Evolutionary conservation across 2,113 vertebrate genomes (phyloP).

Genomic region (Ia io): DNA sequence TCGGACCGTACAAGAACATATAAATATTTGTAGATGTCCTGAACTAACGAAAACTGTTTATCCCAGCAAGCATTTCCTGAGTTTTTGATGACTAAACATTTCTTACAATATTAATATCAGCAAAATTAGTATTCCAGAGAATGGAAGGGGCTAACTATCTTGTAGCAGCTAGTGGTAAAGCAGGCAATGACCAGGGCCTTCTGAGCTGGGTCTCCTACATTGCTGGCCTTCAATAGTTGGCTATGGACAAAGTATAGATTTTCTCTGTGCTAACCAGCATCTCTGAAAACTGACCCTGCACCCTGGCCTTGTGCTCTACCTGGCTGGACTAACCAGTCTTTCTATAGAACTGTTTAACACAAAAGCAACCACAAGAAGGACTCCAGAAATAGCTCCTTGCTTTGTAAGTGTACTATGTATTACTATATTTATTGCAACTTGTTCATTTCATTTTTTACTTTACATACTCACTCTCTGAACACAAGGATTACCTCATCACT

Average conservation of each 20-base stretch:
- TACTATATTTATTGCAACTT: background rate
- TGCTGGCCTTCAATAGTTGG: background rate
- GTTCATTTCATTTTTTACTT: constrained; percentile 11
- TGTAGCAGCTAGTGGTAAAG: background rate
- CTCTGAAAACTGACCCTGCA: background rate
- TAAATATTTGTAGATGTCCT: background rate
- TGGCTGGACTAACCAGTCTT: background rate
- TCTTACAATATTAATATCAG: background rate
- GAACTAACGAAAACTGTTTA: background rate
- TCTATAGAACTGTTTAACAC: background rate
- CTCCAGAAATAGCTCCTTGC: background rate
- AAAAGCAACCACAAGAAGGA: background rate
- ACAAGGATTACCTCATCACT: background rate
- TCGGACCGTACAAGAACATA: background rate
- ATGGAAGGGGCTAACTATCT: background rate
- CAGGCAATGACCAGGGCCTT: background rate
- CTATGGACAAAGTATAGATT: background rate
- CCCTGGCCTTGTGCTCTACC: background rate
- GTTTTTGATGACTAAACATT: background rate
- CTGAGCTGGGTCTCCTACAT: background rate
- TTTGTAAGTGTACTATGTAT: background rate
- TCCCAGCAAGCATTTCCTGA: background rate
- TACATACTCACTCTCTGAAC: constrained; percentile 7
- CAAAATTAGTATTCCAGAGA: constrained; percentile 20
- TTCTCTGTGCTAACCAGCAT: background rate